Evolutionary conservation across 1,140 invertebrate genomes (phyloP).

Genomic region (Prorops nasuta): DNA sequence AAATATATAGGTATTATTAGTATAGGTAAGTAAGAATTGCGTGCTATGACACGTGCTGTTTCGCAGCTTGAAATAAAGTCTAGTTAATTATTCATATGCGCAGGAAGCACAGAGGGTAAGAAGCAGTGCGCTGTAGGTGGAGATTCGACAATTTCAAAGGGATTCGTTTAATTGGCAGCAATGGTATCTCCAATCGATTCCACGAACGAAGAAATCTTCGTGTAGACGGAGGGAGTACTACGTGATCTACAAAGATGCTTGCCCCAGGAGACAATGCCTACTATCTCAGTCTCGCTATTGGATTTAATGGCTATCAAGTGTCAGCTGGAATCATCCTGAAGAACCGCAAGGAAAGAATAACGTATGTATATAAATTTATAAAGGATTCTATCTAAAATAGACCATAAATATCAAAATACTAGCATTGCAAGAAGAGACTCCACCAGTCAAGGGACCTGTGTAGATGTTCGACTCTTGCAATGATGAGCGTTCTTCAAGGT

Average conservation of each 20-base stretch:
- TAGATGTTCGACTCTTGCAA: conserved; percentile 59
- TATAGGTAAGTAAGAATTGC: too few relatives aligned
- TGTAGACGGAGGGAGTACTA: conserved; percentile 67
- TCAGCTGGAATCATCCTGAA: conserved; percentile 66
- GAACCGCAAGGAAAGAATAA: conserved; percentile 6
- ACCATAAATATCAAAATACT: conserved; percentile 19
- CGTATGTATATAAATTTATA: not conserved
- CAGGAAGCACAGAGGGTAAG: too few relatives aligned
- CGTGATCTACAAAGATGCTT: conserved; percentile 63
- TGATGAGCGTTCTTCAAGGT: conserved; percentile 21
- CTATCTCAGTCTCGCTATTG: conserved; percentile 10
- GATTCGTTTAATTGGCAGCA: not conserved
- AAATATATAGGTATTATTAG: too few relatives aligned
- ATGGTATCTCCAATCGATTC: conserved; percentile 39
- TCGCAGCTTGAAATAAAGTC: too few relatives aligned
- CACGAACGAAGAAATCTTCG: conserved; percentile 59
- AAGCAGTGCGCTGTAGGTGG: too few relatives aligned
- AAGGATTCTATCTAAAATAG: conserved; percentile 3
- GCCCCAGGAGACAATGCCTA: conserved; percentile 75
- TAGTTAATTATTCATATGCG: too few relatives aligned
- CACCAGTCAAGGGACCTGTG: conserved; percentile 61
- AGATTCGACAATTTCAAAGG: too few relatives aligned
- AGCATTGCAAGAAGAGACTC: conserved; percentile 61
- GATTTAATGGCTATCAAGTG: conserved; percentile 54
- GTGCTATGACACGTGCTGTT: too few relatives aligned